Evolutionary conservation across 2,797 vertebrate species (phyloP).

Genomic region (Crocodylus rhombifer): DNA sequence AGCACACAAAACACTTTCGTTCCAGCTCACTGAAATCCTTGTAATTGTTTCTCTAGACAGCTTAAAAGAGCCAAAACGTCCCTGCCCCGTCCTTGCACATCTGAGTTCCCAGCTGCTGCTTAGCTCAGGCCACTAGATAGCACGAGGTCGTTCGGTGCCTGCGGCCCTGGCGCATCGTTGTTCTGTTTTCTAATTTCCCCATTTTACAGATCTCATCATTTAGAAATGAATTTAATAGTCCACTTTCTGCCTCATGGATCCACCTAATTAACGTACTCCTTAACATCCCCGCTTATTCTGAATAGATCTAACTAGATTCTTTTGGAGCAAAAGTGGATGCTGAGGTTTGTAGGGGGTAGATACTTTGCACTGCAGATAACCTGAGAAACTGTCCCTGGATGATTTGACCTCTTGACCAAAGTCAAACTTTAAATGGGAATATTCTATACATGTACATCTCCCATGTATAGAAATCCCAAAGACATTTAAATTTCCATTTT

Average conservation of each 20-base stretch:
- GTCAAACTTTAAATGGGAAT: neutral
- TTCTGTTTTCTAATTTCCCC: slow-evolving; percentile 16
- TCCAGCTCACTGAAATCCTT: neutral
- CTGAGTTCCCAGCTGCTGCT: neutral
- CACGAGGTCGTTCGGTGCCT: neutral
- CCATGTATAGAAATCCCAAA: too few relatives aligned
- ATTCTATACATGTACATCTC: too few relatives aligned
- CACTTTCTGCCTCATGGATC: neutral
- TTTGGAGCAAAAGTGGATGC: neutral
- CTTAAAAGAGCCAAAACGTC: neutral
- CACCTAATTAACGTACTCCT: neutral
- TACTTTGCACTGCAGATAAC: neutral
- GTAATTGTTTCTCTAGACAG: neutral
- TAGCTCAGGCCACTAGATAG: neutral
- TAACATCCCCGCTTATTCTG: neutral
- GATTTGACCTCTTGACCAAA: neutral
- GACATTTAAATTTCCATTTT: neutral
- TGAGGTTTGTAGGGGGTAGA: neutral
- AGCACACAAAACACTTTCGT: neutral
- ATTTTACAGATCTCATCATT: slow-evolving; percentile 28
- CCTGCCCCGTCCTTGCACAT: neutral
- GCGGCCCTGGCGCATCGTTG: neutral
- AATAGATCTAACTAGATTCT: neutral
- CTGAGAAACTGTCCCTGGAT: neutral
- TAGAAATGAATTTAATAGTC: slow-evolving; percentile 29